phyloP scores from a whole-genome alignment of 2,113 vertebrate species.

The Trogon melanurus region DNA sequence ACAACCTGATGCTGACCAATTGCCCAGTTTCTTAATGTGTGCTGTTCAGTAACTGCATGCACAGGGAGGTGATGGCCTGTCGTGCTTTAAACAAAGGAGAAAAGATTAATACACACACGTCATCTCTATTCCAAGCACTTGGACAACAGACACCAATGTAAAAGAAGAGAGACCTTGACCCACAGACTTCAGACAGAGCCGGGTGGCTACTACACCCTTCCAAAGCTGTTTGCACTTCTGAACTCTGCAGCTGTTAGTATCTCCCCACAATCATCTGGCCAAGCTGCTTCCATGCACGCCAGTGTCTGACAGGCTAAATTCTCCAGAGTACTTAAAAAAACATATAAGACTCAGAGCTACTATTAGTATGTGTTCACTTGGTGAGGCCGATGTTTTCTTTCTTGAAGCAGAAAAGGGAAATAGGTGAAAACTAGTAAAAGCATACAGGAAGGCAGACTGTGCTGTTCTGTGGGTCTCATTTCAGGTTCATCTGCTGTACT shows the following conservation, averaged over 20 bases:
- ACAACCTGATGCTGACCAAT: neutral
- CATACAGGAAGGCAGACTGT: neutral
- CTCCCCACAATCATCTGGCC: neutral
- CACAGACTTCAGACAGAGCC: neutral
- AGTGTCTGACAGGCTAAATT: neutral
- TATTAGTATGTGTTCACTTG: neutral
- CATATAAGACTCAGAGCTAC: neutral
- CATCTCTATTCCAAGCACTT: neutral
- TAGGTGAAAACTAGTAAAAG: neutral
- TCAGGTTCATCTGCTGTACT: neutral
- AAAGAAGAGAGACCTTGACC: neutral
- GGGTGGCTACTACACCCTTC: neutral
- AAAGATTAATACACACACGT: neutral
- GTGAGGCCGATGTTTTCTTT: neutral
- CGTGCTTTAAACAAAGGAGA: neutral
- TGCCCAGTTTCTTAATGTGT: neutral
- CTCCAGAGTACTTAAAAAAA: neutral
- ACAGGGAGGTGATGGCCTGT: neutral
- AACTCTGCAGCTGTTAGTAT: constrained; percentile 16
- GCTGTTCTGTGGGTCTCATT: neutral
- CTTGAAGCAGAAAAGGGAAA: neutral
- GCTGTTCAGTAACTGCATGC: neutral
- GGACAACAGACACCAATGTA: neutral
- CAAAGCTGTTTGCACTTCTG: constrained; percentile 29
- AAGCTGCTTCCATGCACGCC: constrained; percentile 4